A percentile compares a stretch with the other conserved stretches of the same genome.
phyloP scores from a whole-genome alignment of 2,797 vertebrate genomes.

The Muraenolepis orangiensis region DNA sequence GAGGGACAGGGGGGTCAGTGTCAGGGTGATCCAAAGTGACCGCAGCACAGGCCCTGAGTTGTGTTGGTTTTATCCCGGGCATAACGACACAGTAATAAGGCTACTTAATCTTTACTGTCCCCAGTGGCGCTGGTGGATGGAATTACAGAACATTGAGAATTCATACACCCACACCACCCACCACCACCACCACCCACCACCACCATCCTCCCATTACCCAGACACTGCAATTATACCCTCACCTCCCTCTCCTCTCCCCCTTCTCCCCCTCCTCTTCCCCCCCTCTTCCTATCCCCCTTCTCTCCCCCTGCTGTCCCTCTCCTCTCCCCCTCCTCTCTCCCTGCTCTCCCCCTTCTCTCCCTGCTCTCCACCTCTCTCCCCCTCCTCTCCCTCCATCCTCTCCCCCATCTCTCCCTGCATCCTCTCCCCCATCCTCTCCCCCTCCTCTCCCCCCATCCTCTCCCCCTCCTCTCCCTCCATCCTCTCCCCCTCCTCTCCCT shows the following conservation, averaged over 20 bases:
- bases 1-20: too few species aligned
- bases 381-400: background rate
- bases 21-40: background rate
- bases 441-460: background rate
- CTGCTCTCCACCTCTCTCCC: too few species aligned
- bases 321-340: background rate
- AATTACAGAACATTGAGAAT: conserved; percentile 74
- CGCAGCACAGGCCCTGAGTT: conserved; percentile 34
- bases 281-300: background rate
- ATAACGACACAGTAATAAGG: conserved; percentile 55
- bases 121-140: conserved; percentile 68
- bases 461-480: conserved; percentile 36
- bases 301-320: background rate
- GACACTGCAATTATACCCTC: conserved; percentile 65
- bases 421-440: conserved; percentile 63
- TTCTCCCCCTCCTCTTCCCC: conserved; percentile 40
- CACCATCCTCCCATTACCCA: conserved; percentile 70
- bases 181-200: too few species aligned
- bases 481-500: conserved; percentile 37
- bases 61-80: conserved; percentile 59
- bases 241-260: background rate
- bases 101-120: conserved; percentile 71
- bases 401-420: background rate
- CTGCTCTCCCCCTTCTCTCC: too few species aligned
- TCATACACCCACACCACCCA: conserved; percentile 62